phyloP scores from a whole-genome alignment of 2,797 vertebrate species.

The Rhinatrema bivittatum region DNA sequence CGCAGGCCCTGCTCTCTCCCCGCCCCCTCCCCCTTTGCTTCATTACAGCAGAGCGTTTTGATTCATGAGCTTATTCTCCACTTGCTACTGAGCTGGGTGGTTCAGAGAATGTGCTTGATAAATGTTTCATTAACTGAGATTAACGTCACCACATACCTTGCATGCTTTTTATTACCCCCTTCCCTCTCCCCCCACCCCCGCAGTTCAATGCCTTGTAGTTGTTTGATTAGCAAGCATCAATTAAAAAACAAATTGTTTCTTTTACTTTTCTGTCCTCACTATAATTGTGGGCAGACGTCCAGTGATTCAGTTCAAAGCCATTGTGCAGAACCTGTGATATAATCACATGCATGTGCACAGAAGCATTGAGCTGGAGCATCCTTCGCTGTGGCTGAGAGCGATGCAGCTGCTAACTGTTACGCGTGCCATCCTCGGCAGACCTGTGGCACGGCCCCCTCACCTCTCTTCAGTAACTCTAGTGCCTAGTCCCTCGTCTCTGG shows the following conservation, averaged over 20 bases:
- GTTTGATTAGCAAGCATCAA: neutral
- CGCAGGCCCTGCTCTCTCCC: neutral
- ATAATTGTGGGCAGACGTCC: neutral
- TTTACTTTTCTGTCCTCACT: neutral
- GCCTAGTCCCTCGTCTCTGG: too few species aligned
- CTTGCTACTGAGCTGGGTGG: conserved; percentile 9
- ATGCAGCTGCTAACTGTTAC: neutral
- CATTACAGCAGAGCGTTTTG: conserved; percentile 3
- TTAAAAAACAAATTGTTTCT: neutral
- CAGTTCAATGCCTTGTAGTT: neutral
- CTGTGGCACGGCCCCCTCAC: too few species aligned
- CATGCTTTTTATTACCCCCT: neutral
- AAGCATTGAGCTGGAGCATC: neutral
- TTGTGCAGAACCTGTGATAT: neutral
- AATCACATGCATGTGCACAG: neutral
- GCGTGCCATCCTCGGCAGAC: too few species aligned
- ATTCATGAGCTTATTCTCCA: conserved; percentile 23
- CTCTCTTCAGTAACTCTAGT: too few species aligned
- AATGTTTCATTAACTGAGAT: conserved; percentile 17
- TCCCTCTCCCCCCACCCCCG: neutral
- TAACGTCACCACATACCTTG: conserved; percentile 23
- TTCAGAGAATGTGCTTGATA: conserved; percentile 22
- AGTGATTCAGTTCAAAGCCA: neutral
- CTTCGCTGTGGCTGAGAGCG: rapidly evolving
- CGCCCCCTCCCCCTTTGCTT: neutral